These are phyloP conservation scores for Antheraea assamensis DNA, from an alignment of 2,888 invertebrate genomes.

Conservation along the genomic window DNA sequence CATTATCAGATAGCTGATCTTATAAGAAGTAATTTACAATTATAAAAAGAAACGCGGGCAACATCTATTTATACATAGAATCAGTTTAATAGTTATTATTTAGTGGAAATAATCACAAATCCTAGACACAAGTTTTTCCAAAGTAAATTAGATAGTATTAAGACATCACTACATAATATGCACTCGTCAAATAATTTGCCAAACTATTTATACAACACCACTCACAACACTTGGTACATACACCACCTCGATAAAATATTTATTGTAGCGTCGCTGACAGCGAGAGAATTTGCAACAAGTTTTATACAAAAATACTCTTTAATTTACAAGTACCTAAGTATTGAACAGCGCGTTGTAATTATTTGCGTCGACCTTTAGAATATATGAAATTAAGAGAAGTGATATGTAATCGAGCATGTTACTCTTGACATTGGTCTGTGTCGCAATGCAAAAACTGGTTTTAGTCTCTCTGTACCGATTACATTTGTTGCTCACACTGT, in stretches of 20 bases:
- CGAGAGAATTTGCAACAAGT: not conserved
- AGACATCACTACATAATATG: not conserved
- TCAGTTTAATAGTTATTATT: too few relatives aligned
- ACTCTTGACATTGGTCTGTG: constrained; percentile 7
- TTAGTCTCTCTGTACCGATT: not conserved
- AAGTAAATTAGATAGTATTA: not conserved
- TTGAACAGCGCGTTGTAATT: not conserved
- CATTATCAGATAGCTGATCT: too few relatives aligned
- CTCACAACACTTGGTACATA: not conserved
- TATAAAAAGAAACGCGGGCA: too few relatives aligned
- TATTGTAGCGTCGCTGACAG: not conserved
- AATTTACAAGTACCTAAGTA: not conserved
- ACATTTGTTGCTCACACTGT: too few relatives aligned
- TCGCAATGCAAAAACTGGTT: constrained; percentile 13
- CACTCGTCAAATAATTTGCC: not conserved
- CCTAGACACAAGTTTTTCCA: not conserved
- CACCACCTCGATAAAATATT: not conserved
- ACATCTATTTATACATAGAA: too few relatives aligned
- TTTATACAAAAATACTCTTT: not conserved
- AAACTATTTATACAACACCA: not conserved
- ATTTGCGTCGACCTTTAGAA: not conserved
- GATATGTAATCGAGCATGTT: not conserved
- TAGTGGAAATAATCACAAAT: not conserved
- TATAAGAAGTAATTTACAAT: too few relatives aligned
- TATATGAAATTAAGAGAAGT: not conserved